Conservation (phyloP, 1,140 invertebrate genomes). For the Drosophila trapezifrons region DNA sequence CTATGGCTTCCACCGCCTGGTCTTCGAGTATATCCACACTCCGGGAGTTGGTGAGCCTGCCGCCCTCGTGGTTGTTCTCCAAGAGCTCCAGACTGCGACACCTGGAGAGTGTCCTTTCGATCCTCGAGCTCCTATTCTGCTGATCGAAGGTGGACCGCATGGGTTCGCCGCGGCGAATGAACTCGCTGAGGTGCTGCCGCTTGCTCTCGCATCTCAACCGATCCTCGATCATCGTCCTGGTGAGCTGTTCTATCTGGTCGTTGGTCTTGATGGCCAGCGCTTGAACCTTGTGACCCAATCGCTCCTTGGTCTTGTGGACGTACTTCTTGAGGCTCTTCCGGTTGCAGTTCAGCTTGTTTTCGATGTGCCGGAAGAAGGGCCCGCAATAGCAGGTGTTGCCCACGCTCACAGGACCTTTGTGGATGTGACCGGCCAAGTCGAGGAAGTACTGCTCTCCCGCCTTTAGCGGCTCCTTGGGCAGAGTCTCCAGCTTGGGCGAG, state of each 20-base stretch:
- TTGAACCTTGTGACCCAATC: constrained; percentile 93
- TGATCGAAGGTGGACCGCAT: constrained; percentile 69
- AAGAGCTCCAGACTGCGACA: constrained; percentile 88
- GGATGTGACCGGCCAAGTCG: constrained; percentile 97
- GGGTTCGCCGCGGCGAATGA: constrained; percentile 58
- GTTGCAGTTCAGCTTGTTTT: constrained; percentile 92
- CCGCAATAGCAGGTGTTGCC: constrained; percentile 91
- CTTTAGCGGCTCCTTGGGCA: constrained; percentile 93
- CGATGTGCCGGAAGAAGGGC: constrained; percentile 93
- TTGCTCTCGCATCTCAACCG: constrained; percentile 87
- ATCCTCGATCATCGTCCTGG: constrained; percentile 87
- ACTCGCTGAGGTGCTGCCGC: constrained; percentile 88
- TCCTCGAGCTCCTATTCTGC: constrained; percentile 86
- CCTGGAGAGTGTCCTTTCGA: constrained; percentile 86
- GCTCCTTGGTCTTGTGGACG: constrained; percentile 91
- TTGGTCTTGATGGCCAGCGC: constrained; percentile 91
- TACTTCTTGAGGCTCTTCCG: constrained; percentile 93
- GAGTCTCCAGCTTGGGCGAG: constrained; percentile 91
- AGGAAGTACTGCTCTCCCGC: constrained; percentile 97
- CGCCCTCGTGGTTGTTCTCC: constrained; percentile 84
- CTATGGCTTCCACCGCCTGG: constrained; percentile 54
- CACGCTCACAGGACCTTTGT: constrained; percentile 96
- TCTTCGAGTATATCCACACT: constrained; percentile 70
- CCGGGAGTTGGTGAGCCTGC: constrained; percentile 79
- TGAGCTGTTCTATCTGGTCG: constrained; percentile 90